Evolutionary conservation across 2,113 vertebrate genomes (phyloP).

Genomic region (Propithecus coquereli): DNA sequence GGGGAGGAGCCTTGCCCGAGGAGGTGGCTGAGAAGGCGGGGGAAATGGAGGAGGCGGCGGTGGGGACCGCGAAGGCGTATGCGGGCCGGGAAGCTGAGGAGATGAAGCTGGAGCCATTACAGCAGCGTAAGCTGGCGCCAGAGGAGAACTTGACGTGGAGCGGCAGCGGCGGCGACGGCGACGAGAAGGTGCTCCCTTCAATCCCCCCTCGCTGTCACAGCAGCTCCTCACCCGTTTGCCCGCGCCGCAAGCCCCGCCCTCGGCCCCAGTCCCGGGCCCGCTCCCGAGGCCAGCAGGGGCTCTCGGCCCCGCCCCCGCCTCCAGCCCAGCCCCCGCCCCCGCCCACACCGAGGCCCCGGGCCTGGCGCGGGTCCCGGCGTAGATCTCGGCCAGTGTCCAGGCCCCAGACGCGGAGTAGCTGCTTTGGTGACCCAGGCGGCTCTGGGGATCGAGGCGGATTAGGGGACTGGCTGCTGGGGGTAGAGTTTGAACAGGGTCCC

Average conservation of each 20-base stretch:
- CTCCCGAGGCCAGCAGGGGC: neutral
- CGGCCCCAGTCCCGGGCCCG: neutral
- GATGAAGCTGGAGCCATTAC: conserved; percentile 27
- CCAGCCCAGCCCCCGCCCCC: neutral
- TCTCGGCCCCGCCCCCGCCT: neutral
- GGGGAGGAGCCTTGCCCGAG: conserved; percentile 21
- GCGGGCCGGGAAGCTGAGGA: neutral
- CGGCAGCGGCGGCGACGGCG: neutral
- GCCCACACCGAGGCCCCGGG: neutral
- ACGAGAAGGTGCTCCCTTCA: conserved; percentile 36
- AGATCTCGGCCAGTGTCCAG: neutral
- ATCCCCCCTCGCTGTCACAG: neutral
- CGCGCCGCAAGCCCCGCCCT: conserved; percentile 46
- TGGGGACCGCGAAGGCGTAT: neutral
- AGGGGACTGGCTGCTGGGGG: conserved; percentile 17
- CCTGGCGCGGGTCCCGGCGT: neutral
- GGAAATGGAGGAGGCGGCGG: conserved; percentile 12
- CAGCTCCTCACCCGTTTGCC: neutral
- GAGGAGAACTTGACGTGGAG: conserved; percentile 4
- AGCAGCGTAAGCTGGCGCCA: neutral
- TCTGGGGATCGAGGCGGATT: neutral
- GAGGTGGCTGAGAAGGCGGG: neutral
- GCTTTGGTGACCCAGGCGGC: neutral
- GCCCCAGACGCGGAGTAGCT: neutral
- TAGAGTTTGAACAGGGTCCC: conserved; percentile 21